Base-by-base conservation (phyloP, 2,113 vertebrate genomes). In the Campylorhamphus procurvoides region DNA sequence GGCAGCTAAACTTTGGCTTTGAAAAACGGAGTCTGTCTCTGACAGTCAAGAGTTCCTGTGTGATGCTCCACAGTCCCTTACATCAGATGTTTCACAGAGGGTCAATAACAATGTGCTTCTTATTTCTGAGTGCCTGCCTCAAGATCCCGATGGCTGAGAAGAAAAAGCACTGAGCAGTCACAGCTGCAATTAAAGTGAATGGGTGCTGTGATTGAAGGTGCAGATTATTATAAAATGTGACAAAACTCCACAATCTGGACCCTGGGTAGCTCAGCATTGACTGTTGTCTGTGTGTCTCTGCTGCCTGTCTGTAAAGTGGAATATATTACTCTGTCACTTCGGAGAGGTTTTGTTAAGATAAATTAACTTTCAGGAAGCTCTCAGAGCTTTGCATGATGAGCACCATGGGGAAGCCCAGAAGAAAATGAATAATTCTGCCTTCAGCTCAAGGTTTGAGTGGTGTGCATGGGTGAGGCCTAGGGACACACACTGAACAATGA, bases 371-470 rank as follows among this genome's bases (percentile, higher is more conserved):
- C 69, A 55, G 9, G 52, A 96, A 68, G 31, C 68, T 86, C 79
- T 76, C 31, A 73, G 62, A 92, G 68, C 29, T 91, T 68, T 66
- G 18, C 7, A 2, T 86, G 60, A 93, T 78, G 31, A 92, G n/a
- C 52, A 52, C 80, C 64, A 60, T 40, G 86, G 73, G 73, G 52
- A 93, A 94, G 33, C 31, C 47, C 44, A 39, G 67, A 81, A 86
- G n/a, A 69, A 84, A 80, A 95, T 60, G 22, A 88, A 86, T 87
- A 91, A 91, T 88, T 85, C 72, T 80, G 39, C 64, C 60, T 88
- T 81, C 40, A 80, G 29, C 25, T 84, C 31, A 68, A 25, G 15
- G 24, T 77, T 71, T 56, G 44, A 93, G 49, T 68, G n/a, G 10
- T 68, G 31, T 74, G 15, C 28, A 75, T 68, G 33, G 10, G 2